phyloP scores from a whole-genome alignment of 2,113 vertebrate genomes.

The Mustelus asterias region DNA sequence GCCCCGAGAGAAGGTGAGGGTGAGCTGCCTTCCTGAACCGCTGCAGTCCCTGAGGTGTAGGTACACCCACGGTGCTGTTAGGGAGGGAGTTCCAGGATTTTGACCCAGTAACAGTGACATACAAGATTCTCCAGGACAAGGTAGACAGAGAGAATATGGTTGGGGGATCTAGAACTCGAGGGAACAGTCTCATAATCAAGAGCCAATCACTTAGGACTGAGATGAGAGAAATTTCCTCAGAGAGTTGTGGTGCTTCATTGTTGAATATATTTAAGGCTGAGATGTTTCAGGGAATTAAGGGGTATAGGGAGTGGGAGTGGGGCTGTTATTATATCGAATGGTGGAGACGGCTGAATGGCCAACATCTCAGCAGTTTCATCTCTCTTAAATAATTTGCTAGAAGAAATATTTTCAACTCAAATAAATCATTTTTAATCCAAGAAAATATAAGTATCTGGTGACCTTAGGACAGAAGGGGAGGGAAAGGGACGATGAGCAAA shows the following conservation, averaged over 20 bases:
- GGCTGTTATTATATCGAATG: neutral
- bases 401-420: neutral
- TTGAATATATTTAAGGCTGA: neutral
- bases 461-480: neutral
- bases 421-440: neutral
- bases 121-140: neutral
- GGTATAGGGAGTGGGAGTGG: neutral
- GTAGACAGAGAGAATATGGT: neutral
- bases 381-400: neutral
- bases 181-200: neutral
- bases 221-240: neutral
- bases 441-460: neutral
- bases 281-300: neutral
- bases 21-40: too few species aligned
- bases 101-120: too few species aligned
- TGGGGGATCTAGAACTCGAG: too few species aligned
- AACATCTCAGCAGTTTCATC: neutral
- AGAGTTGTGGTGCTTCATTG: neutral
- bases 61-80: too few species aligned
- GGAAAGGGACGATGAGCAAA: too few species aligned
- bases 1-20: too few species aligned
- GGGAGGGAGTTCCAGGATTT: too few species aligned
- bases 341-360: neutral
- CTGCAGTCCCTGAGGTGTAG: too few species aligned
- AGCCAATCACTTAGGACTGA: neutral